Evolutionary conservation across 2,113 vertebrate genomes (phyloP), one percentile per base, ranked within the genome.

Genomic region (Amphiprion percula): DNA sequence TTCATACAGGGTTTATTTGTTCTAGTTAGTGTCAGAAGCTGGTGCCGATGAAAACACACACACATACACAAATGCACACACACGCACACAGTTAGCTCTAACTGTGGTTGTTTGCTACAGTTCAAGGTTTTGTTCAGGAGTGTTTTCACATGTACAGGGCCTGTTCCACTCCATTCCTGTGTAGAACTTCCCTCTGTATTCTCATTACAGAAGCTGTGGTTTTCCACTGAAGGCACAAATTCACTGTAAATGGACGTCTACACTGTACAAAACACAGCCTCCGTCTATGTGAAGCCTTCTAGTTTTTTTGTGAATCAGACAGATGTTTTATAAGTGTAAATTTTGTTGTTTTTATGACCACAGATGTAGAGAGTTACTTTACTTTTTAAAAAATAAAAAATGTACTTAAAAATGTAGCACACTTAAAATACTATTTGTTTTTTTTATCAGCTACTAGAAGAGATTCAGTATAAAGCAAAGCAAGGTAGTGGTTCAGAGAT

Each of bases 111-210:
- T 80, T 62, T 72, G 30, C 24, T 62, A 44, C 46, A 70, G 44
- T 86, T 87, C 16, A 50, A 44, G 16, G 37, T 68, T 83, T 83
- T 79, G 77, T 79, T 71, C 9, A 63, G 67, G 44, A 73, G 75
- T 77, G 82, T 86, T 86, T 87, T 85, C 62, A 52, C 61, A 30
- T 53, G 66, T 52, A 55, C 59, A 0, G 33, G 55, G 68, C 86
- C 58, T 6, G 89, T 83, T 89, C 62, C 58, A 67, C 79, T 10
- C 83, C 84, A 83, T 91, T 86, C 83, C 79, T 75, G 44, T 59
- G 71, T 10, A 16, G 50, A 80, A 33, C 61, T 21, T 58, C 59
- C 49, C 41, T 67, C 11, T 59, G 28, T 75, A 50, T 78, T 76
- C 47, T 74, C 44, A 12, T 5, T 52, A 79, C 37, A 63, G 28